Evolutionary conservation across 2,888 invertebrate species (phyloP), one percentile per base, ranked within the genome.

Genomic region (Drosophila percnosoma): DNA sequence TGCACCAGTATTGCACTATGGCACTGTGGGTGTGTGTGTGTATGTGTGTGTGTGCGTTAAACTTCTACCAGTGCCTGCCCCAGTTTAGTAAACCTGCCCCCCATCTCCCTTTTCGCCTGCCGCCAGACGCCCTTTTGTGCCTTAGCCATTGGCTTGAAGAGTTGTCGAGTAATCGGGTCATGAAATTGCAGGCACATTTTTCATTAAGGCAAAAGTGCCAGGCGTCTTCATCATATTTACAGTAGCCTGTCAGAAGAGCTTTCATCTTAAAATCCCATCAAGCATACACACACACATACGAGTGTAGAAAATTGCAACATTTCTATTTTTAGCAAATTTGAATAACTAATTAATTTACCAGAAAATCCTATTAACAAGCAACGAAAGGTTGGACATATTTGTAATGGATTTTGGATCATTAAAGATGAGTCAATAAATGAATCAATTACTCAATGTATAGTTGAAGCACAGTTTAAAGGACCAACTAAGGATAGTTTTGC

Each of bases 161-260:
- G 78, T 70, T 63, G 79, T 69, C 79, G 66, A 63, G 75, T 83
- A 86, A 87, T 89, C 80, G 87, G 89, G 89, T 89, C 89, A 85
- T 79, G 62, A 83, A 81, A 79, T 73, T 86, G 75, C 89, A 75
- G 76, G 61, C 73, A 63, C 70, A 69, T 45, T 83, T 80, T 80
- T 80, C 82, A 78, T 80, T 78, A 78, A 65, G 72, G 38, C 62
- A 58, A 74, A 80, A 65, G 61, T 74, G 72, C 54, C 62, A 67
- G 40, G 55, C 62, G 21, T 53, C 69, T 60, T 63, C 73, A 68
- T 58, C 61, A 64, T 70, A 62, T 60, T 74, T 59, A 74, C 71
- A 68, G 68, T 62, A 36, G 67, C 54, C 60, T 52, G 51, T 54
- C 64, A 40, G 49, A 67, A 58, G 63, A 21, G 60, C 69, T 63